These are phyloP conservation scores for Notiomystis cincta DNA, from an alignment of 2,113 vertebrate genomes.

Conservation along the genomic window DNA sequence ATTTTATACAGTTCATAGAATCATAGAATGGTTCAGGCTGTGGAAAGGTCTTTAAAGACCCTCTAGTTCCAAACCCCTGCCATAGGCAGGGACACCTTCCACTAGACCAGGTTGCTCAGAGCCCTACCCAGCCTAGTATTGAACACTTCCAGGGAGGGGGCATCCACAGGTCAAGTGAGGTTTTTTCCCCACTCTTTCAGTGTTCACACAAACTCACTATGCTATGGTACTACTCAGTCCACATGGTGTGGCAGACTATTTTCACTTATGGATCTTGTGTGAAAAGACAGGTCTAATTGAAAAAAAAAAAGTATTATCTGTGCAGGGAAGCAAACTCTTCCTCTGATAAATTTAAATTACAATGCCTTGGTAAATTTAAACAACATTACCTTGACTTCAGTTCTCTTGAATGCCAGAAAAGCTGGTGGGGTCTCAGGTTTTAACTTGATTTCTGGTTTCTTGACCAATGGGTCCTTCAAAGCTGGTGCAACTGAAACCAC, in stretches of 20 bases:
- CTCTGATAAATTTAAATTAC: too few relatives aligned
- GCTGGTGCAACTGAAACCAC: conserved; percentile 82
- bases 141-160: background rate
- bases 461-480: conserved; percentile 91
- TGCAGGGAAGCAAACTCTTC: background rate
- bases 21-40: background rate
- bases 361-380: conserved; percentile 48
- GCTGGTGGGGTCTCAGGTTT: conserved; percentile 86
- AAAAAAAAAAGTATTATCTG: background rate
- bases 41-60: background rate
- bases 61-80: background rate
- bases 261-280: background rate
- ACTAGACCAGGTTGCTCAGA: background rate
- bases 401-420: conserved; percentile 95
- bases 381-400: conserved; percentile 89
- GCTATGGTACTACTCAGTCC: background rate
- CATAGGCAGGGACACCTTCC: background rate
- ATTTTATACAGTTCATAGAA: background rate
- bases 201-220: background rate
- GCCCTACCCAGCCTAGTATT: background rate
- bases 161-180: background rate
- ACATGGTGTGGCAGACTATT: background rate
- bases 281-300: background rate
- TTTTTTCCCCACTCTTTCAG: background rate
- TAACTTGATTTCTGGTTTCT: conserved; percentile 89